These are phyloP conservation scores for Scopus umbretta DNA, from an alignment of 2,113 vertebrate species.

Conservation along the genomic window DNA sequence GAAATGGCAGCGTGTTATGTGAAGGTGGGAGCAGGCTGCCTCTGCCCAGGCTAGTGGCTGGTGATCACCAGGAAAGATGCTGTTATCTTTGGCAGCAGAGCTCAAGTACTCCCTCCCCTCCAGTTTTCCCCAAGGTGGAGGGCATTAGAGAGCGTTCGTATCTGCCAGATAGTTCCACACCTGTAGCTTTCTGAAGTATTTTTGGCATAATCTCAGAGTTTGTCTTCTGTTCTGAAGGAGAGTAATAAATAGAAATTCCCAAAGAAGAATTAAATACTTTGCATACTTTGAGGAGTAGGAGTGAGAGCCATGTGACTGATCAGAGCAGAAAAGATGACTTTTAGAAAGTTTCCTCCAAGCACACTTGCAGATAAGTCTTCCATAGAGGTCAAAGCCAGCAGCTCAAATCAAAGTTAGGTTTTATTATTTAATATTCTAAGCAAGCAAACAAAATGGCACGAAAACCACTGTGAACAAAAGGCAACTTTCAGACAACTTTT, in stretches of 20 bases:
- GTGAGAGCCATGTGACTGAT: neutral
- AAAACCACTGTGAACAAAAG: neutral
- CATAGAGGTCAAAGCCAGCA: neutral
- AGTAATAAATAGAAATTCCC: neutral
- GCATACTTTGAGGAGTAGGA: neutral
- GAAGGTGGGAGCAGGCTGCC: neutral
- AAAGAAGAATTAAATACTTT: neutral
- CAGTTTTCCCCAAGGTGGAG: neutral
- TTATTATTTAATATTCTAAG: neutral
- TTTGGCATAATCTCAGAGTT: neutral
- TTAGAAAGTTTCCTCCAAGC: neutral
- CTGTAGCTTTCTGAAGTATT: neutral
- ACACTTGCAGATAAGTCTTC: neutral
- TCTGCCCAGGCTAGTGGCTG: too few species aligned
- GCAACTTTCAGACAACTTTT: neutral
- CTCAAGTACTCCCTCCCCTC: neutral
- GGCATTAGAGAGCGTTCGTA: rapidly evolving
- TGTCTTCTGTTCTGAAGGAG: neutral
- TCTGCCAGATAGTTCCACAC: neutral
- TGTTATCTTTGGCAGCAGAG: neutral
- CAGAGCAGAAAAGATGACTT: neutral
- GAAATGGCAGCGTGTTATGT: rapidly evolving
- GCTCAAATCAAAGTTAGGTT: neutral
- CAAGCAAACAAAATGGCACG: neutral
- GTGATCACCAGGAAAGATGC: too few species aligned